Evolutionary conservation across 2,113 vertebrate genomes (phyloP).

Genomic region (Jaculus jaculus): DNA sequence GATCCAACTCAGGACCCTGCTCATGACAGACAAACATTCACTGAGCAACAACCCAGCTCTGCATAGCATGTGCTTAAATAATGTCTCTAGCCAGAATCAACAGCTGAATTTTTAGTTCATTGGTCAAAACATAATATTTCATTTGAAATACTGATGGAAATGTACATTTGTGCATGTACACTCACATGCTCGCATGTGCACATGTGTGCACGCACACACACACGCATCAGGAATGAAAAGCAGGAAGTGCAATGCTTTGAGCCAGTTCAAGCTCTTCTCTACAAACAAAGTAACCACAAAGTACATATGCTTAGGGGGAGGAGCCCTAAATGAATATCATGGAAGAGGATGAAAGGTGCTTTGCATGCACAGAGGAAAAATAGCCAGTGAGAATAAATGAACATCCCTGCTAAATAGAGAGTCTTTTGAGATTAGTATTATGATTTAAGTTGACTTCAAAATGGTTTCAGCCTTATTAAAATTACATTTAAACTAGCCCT

Average conservation of each 20-base stretch:
- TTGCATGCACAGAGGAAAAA: conserved; percentile 33
- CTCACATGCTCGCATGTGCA: background rate
- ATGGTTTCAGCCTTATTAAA: conserved; percentile 81
- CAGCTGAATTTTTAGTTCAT: conserved; percentile 59
- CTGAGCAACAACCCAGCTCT: background rate
- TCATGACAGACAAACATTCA: background rate
- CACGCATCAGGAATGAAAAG: conserved; percentile 40
- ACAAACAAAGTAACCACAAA: conserved; percentile 9
- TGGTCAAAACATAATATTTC: conserved; percentile 42
- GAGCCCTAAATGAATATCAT: conserved; percentile 10
- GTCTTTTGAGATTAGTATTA: conserved; percentile 76
- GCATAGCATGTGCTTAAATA: background rate
- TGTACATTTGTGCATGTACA: background rate
- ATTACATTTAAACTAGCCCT: conserved; percentile 78
- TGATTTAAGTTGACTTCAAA: conserved; percentile 78
- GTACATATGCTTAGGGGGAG: background rate
- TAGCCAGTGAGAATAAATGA: conserved; percentile 54
- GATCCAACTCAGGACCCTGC: background rate
- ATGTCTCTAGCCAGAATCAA: background rate
- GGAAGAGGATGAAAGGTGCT: conserved; percentile 61
- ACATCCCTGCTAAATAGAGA: conserved; percentile 62
- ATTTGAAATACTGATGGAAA: conserved; percentile 64
- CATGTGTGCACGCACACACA: background rate
- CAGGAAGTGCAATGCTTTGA: background rate
- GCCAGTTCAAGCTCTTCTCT: background rate